Evolutionary conservation across 2,797 vertebrate species (phyloP).

Genomic region (Amblyraja radiata): DNA sequence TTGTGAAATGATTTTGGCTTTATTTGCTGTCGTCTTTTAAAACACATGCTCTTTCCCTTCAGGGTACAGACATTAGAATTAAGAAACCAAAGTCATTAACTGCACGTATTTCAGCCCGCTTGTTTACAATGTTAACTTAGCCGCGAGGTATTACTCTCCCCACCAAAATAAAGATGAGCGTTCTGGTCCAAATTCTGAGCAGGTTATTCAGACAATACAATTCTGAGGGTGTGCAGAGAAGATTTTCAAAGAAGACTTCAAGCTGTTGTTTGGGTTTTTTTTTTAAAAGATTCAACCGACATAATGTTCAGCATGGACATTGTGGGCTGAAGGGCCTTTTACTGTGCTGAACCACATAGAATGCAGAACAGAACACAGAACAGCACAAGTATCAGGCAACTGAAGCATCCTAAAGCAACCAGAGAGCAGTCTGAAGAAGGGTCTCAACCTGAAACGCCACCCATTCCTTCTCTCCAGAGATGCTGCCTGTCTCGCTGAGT

Average conservation of each 20-base stretch:
- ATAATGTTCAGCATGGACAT: too few species aligned
- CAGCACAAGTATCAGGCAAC: too few species aligned
- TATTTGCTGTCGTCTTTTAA: conserved; percentile 1
- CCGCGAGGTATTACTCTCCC: too few species aligned
- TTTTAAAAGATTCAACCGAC: neutral
- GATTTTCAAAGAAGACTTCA: neutral
- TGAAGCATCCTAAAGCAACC: too few species aligned
- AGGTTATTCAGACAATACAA: neutral
- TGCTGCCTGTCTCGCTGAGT: too few species aligned
- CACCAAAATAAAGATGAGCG: neutral
- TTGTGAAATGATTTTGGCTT: conserved; percentile 15
- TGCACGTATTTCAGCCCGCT: neutral
- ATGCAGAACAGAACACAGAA: too few species aligned
- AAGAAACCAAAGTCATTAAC: neutral
- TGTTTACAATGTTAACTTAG: neutral
- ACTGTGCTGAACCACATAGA: too few species aligned
- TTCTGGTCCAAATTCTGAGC: neutral
- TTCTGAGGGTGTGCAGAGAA: too few species aligned
- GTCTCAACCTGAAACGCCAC: too few species aligned
- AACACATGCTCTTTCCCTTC: neutral
- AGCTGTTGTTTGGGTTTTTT: neutral
- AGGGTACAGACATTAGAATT: neutral
- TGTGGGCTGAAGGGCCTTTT: too few species aligned
- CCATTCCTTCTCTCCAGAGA: too few species aligned
- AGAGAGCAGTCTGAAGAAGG: too few species aligned